Conservation (phyloP, 2,888 invertebrate genomes). For the Ectemnius lituratus region DNA sequence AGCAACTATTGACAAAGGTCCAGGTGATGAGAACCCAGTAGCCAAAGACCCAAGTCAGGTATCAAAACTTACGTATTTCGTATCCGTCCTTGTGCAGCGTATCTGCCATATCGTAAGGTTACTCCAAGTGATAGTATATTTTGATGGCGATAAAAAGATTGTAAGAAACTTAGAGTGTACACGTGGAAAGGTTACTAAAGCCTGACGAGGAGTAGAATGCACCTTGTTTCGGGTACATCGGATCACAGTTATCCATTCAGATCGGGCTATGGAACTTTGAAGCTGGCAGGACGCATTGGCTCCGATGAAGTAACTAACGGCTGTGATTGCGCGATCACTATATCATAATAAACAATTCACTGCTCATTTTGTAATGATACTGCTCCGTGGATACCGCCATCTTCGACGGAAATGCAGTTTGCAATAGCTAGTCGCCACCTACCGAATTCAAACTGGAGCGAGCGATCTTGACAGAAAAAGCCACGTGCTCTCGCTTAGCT, state of each 20-base stretch:
- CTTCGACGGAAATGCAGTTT: slow-evolving; percentile 43
- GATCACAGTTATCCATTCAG: slow-evolving; percentile 35
- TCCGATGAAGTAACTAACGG: not conserved
- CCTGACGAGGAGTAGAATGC: slow-evolving; percentile 34
- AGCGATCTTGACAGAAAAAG: slow-evolving; percentile 59
- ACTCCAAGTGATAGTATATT: slow-evolving; percentile 6
- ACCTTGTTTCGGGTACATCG: slow-evolving; percentile 3
- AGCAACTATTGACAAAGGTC: no score
- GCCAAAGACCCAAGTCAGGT: not conserved
- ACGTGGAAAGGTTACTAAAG: slow-evolving; percentile 56
- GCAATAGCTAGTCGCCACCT: slow-evolving; percentile 32
- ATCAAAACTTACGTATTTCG: slow-evolving; percentile 65
- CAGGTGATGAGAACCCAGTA: no score
- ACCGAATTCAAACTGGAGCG: slow-evolving; percentile 17
- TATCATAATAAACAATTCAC: slow-evolving; percentile 41
- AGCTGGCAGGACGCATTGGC: not conserved
- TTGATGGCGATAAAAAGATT: slow-evolving; percentile 5
- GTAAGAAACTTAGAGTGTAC: slow-evolving; percentile 31
- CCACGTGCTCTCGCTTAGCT: slow-evolving; percentile 57
- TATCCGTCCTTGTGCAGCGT: slow-evolving; percentile 67
- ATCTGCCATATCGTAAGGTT: slow-evolving; percentile 65
- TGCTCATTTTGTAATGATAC: slow-evolving; percentile 49
- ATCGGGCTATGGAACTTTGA: not conserved
- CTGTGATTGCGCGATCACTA: slow-evolving; percentile 2
- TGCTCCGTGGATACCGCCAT: slow-evolving; percentile 41